Evolutionary conservation across 2,113 vertebrate genomes (phyloP), one percentile per base, ranked within the genome.

Genomic region (Puma concolor): DNA sequence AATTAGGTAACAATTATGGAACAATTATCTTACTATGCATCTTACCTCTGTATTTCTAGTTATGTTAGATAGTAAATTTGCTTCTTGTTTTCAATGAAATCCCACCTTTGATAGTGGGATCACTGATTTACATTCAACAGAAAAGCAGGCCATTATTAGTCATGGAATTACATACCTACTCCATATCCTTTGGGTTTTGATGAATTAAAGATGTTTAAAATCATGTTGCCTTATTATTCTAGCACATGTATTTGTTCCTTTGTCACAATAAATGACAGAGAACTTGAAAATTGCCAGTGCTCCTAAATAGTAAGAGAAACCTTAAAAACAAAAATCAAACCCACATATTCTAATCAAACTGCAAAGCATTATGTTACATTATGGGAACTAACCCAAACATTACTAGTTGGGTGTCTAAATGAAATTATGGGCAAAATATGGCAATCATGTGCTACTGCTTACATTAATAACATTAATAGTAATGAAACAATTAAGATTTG

Each of bases 381-480:
- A 72, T 6, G 44, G 57, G 79, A 89, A 66, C 48, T 36, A 83
- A 92, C 17, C 5, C 41, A 64, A 76, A 66, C 6, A 79, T 85
- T 72, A 85, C 5, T 83, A 21, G 27, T 83, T 69, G 23, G 33
- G 9, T 87, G 7, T 67, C 54, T 25, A 83, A 94, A 44, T 44
- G 36, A 54, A 94, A 84, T 91, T 84, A 95, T 29, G 36, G 33
- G 29, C 19, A 48, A 95, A 31, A 89, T 36, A 85, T 52, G 76
- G 63, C 67, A 93, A 54, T 15, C 19, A 38, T 17, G 41, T n/a
- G 36, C 76, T 87, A 66, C 15, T 67, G n/a, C 31, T 63, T 71
- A 91, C 48, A 79, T 95, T 44, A 88, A 82, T 86, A 90, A 77
- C 3, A 76, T 79, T 77, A 90, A 93, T 82, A 88, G 63, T 71